These are phyloP conservation scores for Epinotia brunnichana DNA, from an alignment of 2,888 invertebrate genomes.

Conservation along the genomic window DNA sequence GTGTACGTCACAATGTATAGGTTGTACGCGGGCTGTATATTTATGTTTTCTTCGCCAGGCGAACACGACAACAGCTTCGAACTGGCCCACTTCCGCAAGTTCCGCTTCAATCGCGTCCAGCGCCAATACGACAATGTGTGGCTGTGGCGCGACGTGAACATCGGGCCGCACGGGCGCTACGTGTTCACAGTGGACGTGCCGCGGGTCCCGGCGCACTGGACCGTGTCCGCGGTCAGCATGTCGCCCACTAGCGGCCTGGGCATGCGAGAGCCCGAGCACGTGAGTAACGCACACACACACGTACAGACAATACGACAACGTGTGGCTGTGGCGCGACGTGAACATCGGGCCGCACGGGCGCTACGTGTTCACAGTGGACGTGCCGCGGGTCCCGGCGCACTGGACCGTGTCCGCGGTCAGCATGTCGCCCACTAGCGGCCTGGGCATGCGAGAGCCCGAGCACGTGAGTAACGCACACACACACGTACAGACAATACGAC, in stretches of 20 bases:
- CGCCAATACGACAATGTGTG: constrained; percentile 97
- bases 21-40: too few relatives aligned
- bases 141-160: constrained; percentile 97
- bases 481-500: constrained; percentile 93
- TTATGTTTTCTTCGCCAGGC: constrained; percentile 65
- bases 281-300: constrained; percentile 57
- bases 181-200: constrained; percentile 95
- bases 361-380: constrained; percentile 92
- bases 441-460: constrained; percentile 83
- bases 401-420: constrained; percentile 98
- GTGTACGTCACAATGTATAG: too few relatives aligned
- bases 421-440: constrained; percentile 92
- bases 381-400: constrained; percentile 91
- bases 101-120: constrained; percentile 93
- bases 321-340: constrained; percentile 97
- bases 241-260: constrained; percentile 94
- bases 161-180: constrained; percentile 94
- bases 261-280: constrained; percentile 91
- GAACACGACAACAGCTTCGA: constrained; percentile 86
- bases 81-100: constrained; percentile 89
- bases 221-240: constrained; percentile 95
- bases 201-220: constrained; percentile 93
- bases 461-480: constrained; percentile 57
- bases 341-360: constrained; percentile 96
- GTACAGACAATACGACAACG: constrained; percentile 91